Evolutionary conservation across 30 jellyfish, hydroid and myxozoan genomes (phyloP).

Genomic region (Catostylus mosaicus): DNA sequence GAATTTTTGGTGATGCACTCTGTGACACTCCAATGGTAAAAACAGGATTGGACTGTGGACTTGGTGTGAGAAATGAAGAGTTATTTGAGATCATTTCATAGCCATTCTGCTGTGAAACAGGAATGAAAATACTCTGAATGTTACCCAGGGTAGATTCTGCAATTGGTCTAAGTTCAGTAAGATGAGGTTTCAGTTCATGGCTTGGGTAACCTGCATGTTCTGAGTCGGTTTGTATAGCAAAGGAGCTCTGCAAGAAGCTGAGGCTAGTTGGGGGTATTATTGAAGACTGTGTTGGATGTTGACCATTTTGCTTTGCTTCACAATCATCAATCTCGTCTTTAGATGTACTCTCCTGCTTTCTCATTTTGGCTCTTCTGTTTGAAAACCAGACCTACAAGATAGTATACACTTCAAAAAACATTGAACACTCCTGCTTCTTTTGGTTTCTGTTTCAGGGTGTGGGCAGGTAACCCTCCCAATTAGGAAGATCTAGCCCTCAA

Average conservation of each 20-base stretch:
- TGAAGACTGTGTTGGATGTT: slow-evolving; percentile 56
- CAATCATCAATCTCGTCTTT: slow-evolving; percentile 35
- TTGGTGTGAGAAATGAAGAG: slow-evolving; percentile 84
- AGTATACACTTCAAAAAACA: neutral
- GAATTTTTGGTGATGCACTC: slow-evolving; percentile 39
- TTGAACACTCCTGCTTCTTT: neutral
- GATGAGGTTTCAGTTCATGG: slow-evolving; percentile 76
- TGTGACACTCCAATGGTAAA: slow-evolving; percentile 81
- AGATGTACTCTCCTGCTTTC: slow-evolving; percentile 82
- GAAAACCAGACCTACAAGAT: slow-evolving; percentile 93
- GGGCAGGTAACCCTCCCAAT: too few species aligned
- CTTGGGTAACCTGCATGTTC: slow-evolving; percentile 43
- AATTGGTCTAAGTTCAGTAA: slow-evolving; percentile 81
- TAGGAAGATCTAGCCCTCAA: too few species aligned
- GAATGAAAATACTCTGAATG: slow-evolving; percentile 77
- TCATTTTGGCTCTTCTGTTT: slow-evolving; percentile 94
- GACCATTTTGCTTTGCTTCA: slow-evolving; percentile 19
- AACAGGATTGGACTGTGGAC: slow-evolving; percentile 84
- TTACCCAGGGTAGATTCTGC: slow-evolving; percentile 75
- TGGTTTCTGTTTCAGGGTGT: too few species aligned
- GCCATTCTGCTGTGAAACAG: slow-evolving; percentile 84
- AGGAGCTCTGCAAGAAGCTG: slow-evolving; percentile 35
- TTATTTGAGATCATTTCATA: slow-evolving; percentile 65
- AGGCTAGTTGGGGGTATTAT: slow-evolving; percentile 72
- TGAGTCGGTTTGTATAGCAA: slow-evolving; percentile 53